A percentile compares a stretch with the other conserved stretches of the same genome.
Evolutionary conservation across 2,797 vertebrate species (phyloP).

Genomic region (Aeoliscus strigatus): DNA sequence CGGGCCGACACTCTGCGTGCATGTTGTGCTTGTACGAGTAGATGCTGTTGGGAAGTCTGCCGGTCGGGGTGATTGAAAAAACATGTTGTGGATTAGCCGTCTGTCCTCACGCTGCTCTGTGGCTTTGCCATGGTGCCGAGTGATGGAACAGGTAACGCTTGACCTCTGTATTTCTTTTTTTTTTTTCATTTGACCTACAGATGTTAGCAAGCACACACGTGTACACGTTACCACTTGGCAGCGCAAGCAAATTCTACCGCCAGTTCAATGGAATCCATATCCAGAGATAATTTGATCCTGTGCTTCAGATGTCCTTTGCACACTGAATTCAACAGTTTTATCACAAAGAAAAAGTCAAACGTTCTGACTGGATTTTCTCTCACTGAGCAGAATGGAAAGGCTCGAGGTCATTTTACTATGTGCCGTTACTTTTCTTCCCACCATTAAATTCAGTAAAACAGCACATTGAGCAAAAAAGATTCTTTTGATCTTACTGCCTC

Average conservation of each 20-base stretch:
- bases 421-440: slow-evolving; percentile 38
- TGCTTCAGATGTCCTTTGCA: slow-evolving; percentile 19
- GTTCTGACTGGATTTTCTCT: slow-evolving; percentile 37
- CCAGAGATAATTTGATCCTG: slow-evolving; percentile 4
- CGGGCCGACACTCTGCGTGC: slow-evolving; percentile 40
- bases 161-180: slow-evolving; percentile 11
- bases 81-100: slow-evolving; percentile 60
- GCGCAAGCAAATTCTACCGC: slow-evolving; percentile 13
- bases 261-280: slow-evolving; percentile 7
- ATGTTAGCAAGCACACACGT: slow-evolving; percentile 1
- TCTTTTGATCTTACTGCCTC: slow-evolving; percentile 47
- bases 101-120: slow-evolving; percentile 25
- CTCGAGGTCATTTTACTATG: slow-evolving; percentile 40
- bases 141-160: slow-evolving; percentile 30
- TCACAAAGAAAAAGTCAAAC: slow-evolving; percentile 17
- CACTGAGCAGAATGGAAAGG: slow-evolving; percentile 34
- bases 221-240: neutral
- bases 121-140: slow-evolving; percentile 17
- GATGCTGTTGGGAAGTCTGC: slow-evolving; percentile 45
- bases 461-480: slow-evolving; percentile 26
- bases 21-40: slow-evolving; percentile 36
- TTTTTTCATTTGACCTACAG: slow-evolving; percentile 2
- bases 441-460: slow-evolving; percentile 34
- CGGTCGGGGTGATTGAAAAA: slow-evolving; percentile 63
- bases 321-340: slow-evolving; percentile 24